Base-by-base conservation (phyloP, 2,797 vertebrate genomes). In the Gymnocypris eckloni region DNA sequence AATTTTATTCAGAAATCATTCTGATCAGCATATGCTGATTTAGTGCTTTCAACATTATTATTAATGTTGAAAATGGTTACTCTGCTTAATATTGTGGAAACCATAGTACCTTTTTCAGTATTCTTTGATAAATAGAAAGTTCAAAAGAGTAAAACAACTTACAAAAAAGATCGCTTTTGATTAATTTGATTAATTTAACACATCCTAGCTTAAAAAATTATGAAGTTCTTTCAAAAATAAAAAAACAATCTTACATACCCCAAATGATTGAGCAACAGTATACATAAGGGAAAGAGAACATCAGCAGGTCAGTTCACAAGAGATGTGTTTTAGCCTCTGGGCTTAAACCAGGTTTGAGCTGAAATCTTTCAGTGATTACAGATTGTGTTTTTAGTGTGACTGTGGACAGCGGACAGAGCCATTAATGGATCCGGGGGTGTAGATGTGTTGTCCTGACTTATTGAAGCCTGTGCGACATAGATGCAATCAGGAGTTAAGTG, bases 361-460 rank as follows among this genome's bases (percentile, higher is more conserved):
- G 12, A 73, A 73, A n/a, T 73, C 76, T 59, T 59, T 78, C 16
- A 33, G 16, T 80, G 41, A 80, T 80, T 56, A 43, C 39, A 82
- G 56, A 82, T 71, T 61, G n/a, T 72, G 45, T 75, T 54, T 81
- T 52, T 79, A 41, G 13, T 50, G 41, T 13, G 45, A 50, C 33
- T 43, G 39, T 83, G 67, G 50, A 71, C 67, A 72, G n/a, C 6
- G 43, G 22, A 66, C n/a, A 54, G 84, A 33, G 25, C 48, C 50
- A 84, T 83, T 86, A 85, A 83, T 54, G 39, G 70, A 85, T 82
- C 59, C 37, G 70, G 66, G 80, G 52, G 76, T 6, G 18, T 50
- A 41, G 56, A 78, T 75, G 15, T 61, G 69, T 20, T 70, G 73
- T 82, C 72, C n/a, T 56, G 72, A 84, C 78, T 82, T 54, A 80